Percentiles rank a stretch among this genome's conserved stretches.
These are phyloP conservation scores for Gobio gobio DNA, from an alignment of 2,113 vertebrate species.

Conservation along the genomic window DNA sequence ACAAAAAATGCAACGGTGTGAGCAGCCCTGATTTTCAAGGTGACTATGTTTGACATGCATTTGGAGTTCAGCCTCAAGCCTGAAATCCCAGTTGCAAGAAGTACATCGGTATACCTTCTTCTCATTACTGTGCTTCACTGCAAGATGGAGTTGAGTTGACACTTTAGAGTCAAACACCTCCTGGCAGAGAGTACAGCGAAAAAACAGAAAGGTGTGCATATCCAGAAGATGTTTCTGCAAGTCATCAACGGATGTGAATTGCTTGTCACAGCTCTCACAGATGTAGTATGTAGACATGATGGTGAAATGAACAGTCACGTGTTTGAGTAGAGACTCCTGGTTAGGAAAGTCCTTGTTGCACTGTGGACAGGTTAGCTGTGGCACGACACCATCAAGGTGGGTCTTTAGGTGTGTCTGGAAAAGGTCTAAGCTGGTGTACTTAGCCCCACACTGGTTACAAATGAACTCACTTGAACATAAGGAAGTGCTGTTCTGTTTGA, in stretches of 20 bases:
- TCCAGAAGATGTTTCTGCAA: slow-evolving; percentile 97
- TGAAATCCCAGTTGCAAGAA: slow-evolving; percentile 98
- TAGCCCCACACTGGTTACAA: slow-evolving; percentile 88
- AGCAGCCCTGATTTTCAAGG: slow-evolving; percentile 86
- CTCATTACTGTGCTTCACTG: slow-evolving; percentile 98
- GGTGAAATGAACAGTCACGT: slow-evolving; percentile 96
- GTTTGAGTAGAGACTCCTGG: slow-evolving; percentile 95
- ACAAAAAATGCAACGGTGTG: slow-evolving; percentile 89
- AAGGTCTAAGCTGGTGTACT: slow-evolving; percentile 90
- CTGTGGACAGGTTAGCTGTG: slow-evolving; percentile 94
- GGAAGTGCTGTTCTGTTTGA: slow-evolving; percentile 88
- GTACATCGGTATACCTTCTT: slow-evolving; percentile 97
- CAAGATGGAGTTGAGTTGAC: slow-evolving; percentile 95
- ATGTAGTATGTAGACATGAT: slow-evolving; percentile 98
- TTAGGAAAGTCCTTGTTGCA: slow-evolving; percentile 98
- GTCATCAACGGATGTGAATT: slow-evolving; percentile 97
- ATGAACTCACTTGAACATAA: slow-evolving; percentile 90
- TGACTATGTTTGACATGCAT: slow-evolving; percentile 97
- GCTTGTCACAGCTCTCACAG: slow-evolving; percentile 98
- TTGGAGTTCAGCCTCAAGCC: slow-evolving; percentile 92
- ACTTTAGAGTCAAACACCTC: slow-evolving; percentile 99
- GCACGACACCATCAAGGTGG: slow-evolving; percentile 91
- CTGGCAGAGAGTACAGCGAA: slow-evolving; percentile 96
- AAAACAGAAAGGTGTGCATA: slow-evolving; percentile 98
- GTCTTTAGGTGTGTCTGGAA: slow-evolving; percentile 98